Percentiles rank a stretch among this genome's conserved stretches.
These are phyloP conservation scores for human DNA, from an alignment of 2,113 vertebrate genomes.

Conservation along the genomic window DNA sequence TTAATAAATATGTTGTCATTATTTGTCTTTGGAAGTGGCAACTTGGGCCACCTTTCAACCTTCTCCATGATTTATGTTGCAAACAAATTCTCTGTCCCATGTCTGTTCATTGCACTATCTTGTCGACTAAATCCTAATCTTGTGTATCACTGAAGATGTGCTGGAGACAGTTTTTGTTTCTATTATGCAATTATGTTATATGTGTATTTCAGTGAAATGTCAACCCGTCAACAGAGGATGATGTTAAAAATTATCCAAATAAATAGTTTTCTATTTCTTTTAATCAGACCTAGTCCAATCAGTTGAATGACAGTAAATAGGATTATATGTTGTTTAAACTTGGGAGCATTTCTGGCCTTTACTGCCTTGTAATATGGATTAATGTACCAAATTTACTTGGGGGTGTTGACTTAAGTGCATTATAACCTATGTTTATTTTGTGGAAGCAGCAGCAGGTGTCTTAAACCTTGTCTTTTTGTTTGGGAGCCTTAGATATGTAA, in stretches of 20 bases:
- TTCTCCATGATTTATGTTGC: slow-evolving; percentile 64
- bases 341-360: background rate
- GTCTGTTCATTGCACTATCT: slow-evolving; percentile 72
- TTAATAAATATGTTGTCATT: slow-evolving; percentile 64
- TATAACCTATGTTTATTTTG: background rate
- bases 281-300: slow-evolving; percentile 61
- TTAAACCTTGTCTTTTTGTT: background rate
- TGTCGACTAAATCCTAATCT: slow-evolving; percentile 64
- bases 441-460: background rate
- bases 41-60: slow-evolving; percentile 39
- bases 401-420: background rate
- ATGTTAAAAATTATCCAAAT: slow-evolving; percentile 73
- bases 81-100: slow-evolving; percentile 71
- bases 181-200: slow-evolving; percentile 75
- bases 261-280: slow-evolving; percentile 78
- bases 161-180: slow-evolving; percentile 73
- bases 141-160: slow-evolving; percentile 66
- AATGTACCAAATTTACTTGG: background rate
- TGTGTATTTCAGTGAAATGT: slow-evolving; percentile 78
- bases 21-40: slow-evolving; percentile 67
- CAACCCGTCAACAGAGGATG: slow-evolving; percentile 68
- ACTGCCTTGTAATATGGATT: background rate
- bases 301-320: slow-evolving; percentile 63
- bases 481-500: background rate
- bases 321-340: background rate